Conservation (phyloP, 1,140 invertebrate genomes). For the Hyles euphorbiae region DNA sequence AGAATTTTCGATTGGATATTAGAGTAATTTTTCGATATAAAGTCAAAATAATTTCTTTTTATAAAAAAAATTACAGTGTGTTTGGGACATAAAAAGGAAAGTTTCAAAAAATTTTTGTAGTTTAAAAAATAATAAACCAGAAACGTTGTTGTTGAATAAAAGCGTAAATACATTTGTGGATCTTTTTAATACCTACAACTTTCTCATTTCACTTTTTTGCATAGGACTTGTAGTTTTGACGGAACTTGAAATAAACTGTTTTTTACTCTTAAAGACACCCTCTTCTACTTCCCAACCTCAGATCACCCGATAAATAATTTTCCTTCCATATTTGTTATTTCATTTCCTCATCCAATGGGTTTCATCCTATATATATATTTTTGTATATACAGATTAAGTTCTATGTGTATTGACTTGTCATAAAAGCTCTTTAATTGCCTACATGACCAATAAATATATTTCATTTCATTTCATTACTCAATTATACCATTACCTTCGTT, state of each 20-base stretch:
- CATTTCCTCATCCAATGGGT: neutral
- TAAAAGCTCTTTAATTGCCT: too few relatives aligned
- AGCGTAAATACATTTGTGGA: neutral
- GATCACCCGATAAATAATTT: neutral
- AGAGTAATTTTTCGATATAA: neutral
- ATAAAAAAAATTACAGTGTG: neutral
- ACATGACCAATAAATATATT: too few relatives aligned
- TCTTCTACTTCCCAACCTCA: neutral
- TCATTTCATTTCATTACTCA: too few relatives aligned
- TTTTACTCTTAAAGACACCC: too few relatives aligned
- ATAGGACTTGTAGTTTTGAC: neutral
- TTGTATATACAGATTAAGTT: neutral
- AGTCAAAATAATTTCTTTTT: neutral
- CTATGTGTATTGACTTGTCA: too few relatives aligned
- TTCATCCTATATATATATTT: neutral
- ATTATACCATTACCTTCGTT: too few relatives aligned
- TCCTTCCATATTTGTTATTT: neutral
- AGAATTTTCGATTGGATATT: neutral
- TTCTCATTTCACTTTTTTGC: neutral
- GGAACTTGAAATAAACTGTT: neutral
- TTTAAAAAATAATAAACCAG: too few relatives aligned
- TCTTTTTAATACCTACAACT: neutral
- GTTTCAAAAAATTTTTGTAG: neutral
- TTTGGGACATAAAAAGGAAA: slow-evolving; percentile 1
- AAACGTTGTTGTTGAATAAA: too few relatives aligned